Evolutionary conservation across 2,113 vertebrate species (phyloP).

Genomic region (Clarias gariepinus): DNA sequence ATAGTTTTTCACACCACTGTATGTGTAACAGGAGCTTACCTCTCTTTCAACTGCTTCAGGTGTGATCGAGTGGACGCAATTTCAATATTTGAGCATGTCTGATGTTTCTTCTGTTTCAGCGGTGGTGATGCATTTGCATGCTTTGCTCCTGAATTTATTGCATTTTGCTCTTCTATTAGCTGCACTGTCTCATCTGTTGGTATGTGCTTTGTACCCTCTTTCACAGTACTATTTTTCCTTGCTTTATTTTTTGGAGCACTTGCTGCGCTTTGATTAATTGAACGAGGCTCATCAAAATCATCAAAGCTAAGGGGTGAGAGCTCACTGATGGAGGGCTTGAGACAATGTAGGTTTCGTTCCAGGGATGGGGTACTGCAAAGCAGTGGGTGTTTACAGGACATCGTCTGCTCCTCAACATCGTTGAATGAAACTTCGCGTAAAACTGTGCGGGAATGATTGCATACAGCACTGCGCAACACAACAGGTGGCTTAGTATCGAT

Average conservation of each 20-base stretch:
- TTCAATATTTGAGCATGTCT: conserved; percentile 34
- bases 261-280: not conserved
- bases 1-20: too few relatives aligned
- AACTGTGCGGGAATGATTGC: not conserved
- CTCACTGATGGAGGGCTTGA: conserved; percentile 51
- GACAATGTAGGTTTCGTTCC: not conserved
- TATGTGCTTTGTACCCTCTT: not conserved
- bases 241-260: not conserved
- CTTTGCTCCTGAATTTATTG: not conserved
- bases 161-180: not conserved
- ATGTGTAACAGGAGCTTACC: not conserved
- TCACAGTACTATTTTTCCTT: not conserved
- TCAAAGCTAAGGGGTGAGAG: conserved; percentile 56
- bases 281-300: conserved; percentile 21
- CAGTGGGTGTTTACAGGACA: conserved; percentile 42
- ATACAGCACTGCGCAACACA: not conserved
- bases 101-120: not conserved
- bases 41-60: not conserved
- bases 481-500: not conserved
- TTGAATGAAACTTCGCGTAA: conserved; percentile 46
- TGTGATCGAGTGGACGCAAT: conserved; percentile 50
- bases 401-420: conserved; percentile 15
- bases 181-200: not conserved
- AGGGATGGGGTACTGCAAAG: conserved; percentile 56
- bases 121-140: not conserved